Conservation (phyloP, 2,113 vertebrate genomes). For the Mellivora capensis region DNA sequence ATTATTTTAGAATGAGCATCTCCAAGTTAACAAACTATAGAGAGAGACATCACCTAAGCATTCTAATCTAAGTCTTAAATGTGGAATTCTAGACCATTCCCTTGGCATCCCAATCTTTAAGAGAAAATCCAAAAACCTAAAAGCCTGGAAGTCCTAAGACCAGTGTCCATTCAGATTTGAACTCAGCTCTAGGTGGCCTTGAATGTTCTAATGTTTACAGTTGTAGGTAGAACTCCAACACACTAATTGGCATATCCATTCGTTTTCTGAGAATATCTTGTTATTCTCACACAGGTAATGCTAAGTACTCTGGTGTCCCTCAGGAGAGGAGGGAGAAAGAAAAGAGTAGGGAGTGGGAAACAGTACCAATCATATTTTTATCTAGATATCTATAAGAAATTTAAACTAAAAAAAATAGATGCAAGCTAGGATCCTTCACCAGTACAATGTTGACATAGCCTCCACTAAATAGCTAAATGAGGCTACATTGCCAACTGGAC, state of each 20-base stretch:
- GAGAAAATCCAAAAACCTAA: background rate
- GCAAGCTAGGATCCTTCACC: background rate
- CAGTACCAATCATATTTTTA: background rate
- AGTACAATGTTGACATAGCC: background rate
- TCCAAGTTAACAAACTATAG: background rate
- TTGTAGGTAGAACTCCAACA: background rate
- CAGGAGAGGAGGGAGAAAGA: background rate
- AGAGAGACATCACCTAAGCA: background rate
- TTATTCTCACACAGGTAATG: background rate
- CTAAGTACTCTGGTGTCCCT: background rate
- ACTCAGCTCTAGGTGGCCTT: background rate
- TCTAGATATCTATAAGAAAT: background rate
- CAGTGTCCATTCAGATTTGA: background rate
- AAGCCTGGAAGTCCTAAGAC: background rate
- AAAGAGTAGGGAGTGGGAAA: background rate
- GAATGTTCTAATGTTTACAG: background rate
- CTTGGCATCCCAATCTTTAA: background rate
- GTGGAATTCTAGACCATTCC: background rate
- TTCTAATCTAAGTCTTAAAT: background rate
- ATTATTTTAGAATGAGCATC: constrained; percentile 8
- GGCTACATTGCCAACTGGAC: background rate
- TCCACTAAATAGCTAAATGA: background rate
- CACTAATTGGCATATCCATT: background rate
- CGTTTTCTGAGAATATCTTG: background rate
- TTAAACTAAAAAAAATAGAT: background rate